Evolutionary conservation across 2,113 vertebrate genomes (phyloP).

Genomic region (Aegithalos caudatus): DNA sequence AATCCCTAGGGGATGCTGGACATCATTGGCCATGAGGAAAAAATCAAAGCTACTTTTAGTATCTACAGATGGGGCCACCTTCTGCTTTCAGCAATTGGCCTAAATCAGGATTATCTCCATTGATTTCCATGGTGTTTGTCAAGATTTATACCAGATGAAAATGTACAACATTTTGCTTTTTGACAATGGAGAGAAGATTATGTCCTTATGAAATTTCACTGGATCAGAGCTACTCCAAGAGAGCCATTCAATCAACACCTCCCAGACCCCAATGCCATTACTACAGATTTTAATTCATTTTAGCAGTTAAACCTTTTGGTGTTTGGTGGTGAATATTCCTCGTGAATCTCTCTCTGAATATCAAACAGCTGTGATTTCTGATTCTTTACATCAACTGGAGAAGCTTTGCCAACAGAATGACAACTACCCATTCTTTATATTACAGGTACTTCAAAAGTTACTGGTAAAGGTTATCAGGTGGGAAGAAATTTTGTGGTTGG

Average conservation of each 20-base stretch:
- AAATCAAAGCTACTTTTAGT: slow-evolving; percentile 69
- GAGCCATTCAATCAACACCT: neutral
- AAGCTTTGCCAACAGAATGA: neutral
- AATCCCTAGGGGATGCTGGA: slow-evolving; percentile 59
- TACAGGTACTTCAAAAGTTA: neutral
- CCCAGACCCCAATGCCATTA: neutral
- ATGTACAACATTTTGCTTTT: neutral
- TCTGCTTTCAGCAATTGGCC: slow-evolving; percentile 63
- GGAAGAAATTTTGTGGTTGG: neutral
- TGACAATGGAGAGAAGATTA: neutral
- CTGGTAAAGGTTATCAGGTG: neutral
- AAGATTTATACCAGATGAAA: slow-evolving; percentile 46
- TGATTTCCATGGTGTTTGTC: slow-evolving; percentile 40
- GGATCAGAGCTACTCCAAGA: neutral
- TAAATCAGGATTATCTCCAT: slow-evolving; percentile 62
- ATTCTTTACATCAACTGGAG: neutral
- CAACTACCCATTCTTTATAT: neutral
- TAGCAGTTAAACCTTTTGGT: neutral
- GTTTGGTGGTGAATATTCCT: neutral
- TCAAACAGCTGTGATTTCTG: neutral
- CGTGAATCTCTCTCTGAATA: neutral
- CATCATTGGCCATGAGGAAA: slow-evolving; percentile 64
- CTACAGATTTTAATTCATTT: neutral
- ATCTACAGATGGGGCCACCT: slow-evolving; percentile 65
- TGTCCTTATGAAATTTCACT: neutral